Conservation (phyloP, 2,113 vertebrate genomes). For the Geococcyx californianus region DNA sequence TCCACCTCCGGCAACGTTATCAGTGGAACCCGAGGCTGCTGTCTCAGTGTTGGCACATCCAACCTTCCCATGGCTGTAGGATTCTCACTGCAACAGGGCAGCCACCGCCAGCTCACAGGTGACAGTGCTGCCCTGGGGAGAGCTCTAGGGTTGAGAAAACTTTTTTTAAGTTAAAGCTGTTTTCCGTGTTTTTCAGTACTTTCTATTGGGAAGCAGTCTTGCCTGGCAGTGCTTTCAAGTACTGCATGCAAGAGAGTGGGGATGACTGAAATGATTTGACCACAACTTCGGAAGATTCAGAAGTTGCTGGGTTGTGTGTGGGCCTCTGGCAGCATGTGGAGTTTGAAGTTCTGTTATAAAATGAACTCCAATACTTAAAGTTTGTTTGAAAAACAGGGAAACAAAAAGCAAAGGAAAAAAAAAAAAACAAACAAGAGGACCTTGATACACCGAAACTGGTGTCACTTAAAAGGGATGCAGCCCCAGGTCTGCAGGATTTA, state of each 20-base stretch:
- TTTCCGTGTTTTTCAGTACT: background rate
- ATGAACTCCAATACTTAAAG: background rate
- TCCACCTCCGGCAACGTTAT: rapidly evolving
- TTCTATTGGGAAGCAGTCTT: background rate
- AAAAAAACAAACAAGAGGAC: background rate
- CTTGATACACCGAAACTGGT: background rate
- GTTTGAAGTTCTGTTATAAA: background rate
- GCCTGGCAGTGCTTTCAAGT: background rate
- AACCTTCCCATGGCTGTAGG: rapidly evolving
- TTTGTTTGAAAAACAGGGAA: background rate
- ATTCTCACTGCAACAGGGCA: background rate
- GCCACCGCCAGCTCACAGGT: background rate
- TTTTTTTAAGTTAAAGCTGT: background rate
- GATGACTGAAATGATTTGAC: background rate
- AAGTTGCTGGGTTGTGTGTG: background rate
- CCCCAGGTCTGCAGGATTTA: background rate
- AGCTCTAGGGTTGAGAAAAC: background rate
- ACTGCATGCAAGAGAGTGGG: rapidly evolving
- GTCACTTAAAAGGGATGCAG: background rate
- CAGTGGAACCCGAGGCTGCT: background rate
- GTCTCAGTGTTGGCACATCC: rapidly evolving
- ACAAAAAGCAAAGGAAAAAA: background rate
- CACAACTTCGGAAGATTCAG: background rate
- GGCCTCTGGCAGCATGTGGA: background rate
- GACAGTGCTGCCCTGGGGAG: background rate